Base-by-base conservation (phyloP, 2,113 vertebrate species). In the Fulica atra region DNA sequence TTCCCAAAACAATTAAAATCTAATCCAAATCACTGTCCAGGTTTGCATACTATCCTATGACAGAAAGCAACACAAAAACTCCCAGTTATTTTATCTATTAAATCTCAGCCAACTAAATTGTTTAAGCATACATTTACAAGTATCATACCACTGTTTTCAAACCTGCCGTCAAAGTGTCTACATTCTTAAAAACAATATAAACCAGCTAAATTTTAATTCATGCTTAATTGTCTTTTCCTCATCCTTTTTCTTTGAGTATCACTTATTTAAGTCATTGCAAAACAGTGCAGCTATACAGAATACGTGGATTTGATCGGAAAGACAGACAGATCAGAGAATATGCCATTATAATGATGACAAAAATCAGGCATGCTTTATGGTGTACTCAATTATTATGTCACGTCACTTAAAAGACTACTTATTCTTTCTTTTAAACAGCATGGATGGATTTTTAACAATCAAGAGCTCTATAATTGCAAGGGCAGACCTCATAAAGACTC, bases 351-450 rank as follows among this genome's bases (percentile, higher is more conserved):
- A 85, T 93, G 85, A 92, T 77, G 88, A 91, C 59, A 91, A 51
- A 92, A 95, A 96, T 96, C 88, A 91, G 74, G 92, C 64, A 77
- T 88, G 77, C 69, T 74, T 74, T 81, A 81, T 10, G 44, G 48
- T 69, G 66, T 68, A 73, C 68, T 95, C 51, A 56, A 81, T 70
- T 79, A 89, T 14, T 81, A 87, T 51, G 28, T 18, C 54, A 80
- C 2, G 3, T 7, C 69, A 68, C 35, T 91, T 86, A 89, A 78
- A 95, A 84, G 85, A 94, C 74, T 65, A 38, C 11, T 51, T 87
- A 36, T 28, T 81, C 90, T 92, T 97, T 72, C 90, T 95, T 96
- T 95, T 78, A 93, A 80, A 97, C 18, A 96, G 59, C 59, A 95
- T 64, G 82, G 81, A 94, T 68, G 40, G 23, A 92, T 88, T 82